These are phyloP conservation scores for Yasuhikotakia modesta DNA, from an alignment of 2,797 vertebrate species.

Conservation along the genomic window DNA sequence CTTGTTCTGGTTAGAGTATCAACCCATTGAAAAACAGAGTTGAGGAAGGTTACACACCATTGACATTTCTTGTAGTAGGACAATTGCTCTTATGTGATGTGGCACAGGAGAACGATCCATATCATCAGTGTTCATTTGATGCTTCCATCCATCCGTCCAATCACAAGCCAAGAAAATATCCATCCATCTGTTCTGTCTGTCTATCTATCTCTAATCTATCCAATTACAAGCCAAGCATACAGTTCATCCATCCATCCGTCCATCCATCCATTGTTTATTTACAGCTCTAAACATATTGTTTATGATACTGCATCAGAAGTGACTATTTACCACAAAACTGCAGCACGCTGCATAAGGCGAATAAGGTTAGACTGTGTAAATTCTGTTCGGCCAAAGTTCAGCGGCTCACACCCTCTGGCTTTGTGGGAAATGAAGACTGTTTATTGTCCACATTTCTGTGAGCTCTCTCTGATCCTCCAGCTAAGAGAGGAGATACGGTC, in stretches of 20 bases:
- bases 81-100: slow-evolving; percentile 3
- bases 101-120: neutral
- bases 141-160: neutral
- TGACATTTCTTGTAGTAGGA: neutral
- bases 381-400: slow-evolving; percentile 13
- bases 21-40: slow-evolving; percentile 53
- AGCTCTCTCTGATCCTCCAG: slow-evolving; percentile 18
- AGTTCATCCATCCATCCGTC: too few species aligned
- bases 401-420: slow-evolving; percentile 28
- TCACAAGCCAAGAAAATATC: too few species aligned
- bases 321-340: neutral
- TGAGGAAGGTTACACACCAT: slow-evolving; percentile 38
- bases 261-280: neutral
- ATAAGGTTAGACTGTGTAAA: slow-evolving; percentile 13
- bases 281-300: neutral
- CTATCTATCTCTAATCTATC: too few species aligned
- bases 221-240: too few species aligned
- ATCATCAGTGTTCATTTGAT: neutral
- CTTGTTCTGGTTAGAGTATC: slow-evolving; percentile 61
- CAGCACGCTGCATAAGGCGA: neutral
- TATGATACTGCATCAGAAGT: neutral
- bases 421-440: slow-evolving; percentile 30
- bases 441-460: slow-evolving; percentile 41
- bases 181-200: too few species aligned
- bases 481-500: slow-evolving; percentile 52